A percentile compares a stretch with the other conserved stretches of the same genome.
Conservation (phyloP, 2,113 vertebrate genomes). For the Planiliza haematocheilus region DNA sequence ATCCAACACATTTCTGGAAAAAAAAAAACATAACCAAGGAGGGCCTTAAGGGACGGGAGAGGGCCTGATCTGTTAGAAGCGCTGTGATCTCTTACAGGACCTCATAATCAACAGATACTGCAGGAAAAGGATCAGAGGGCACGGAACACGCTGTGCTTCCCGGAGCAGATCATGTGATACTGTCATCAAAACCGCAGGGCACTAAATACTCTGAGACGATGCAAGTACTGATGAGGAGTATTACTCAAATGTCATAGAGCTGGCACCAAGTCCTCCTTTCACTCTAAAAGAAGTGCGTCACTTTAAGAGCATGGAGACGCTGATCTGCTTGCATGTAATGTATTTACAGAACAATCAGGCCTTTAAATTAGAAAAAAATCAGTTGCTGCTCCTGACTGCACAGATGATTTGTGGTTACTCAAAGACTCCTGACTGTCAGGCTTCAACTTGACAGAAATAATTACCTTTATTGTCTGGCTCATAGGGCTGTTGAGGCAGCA, state of each 20-base stretch:
- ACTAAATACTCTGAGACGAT: conserved; percentile 23
- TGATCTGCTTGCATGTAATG: neutral
- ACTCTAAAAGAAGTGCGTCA: neutral
- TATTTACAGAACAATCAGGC: neutral
- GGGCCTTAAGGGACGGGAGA: conserved; percentile 54
- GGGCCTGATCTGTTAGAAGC: conserved; percentile 54
- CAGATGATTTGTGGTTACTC: neutral
- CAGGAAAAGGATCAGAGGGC: conserved; percentile 50
- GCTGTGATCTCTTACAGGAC: conserved; percentile 57
- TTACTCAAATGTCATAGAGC: conserved; percentile 43
- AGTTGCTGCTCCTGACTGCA: neutral
- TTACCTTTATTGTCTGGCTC: conserved; percentile 90
- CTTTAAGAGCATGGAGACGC: neutral
- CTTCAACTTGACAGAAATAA: neutral
- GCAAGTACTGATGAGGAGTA: conserved; percentile 40
- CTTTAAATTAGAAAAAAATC: neutral
- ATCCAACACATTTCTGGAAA: conserved; percentile 66
- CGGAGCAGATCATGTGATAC: conserved; percentile 64
- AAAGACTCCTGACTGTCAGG: neutral
- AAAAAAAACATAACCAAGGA: conserved; percentile 71
- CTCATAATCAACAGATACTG: conserved; percentile 55
- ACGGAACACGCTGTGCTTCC: conserved; percentile 50
- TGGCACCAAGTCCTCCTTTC: conserved; percentile 3
- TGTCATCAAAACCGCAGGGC: conserved; percentile 47
- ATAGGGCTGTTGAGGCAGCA: conserved; percentile 94